Conservation (phyloP, 2,888 invertebrate genomes). For the Pterobdella sp. region DNA sequence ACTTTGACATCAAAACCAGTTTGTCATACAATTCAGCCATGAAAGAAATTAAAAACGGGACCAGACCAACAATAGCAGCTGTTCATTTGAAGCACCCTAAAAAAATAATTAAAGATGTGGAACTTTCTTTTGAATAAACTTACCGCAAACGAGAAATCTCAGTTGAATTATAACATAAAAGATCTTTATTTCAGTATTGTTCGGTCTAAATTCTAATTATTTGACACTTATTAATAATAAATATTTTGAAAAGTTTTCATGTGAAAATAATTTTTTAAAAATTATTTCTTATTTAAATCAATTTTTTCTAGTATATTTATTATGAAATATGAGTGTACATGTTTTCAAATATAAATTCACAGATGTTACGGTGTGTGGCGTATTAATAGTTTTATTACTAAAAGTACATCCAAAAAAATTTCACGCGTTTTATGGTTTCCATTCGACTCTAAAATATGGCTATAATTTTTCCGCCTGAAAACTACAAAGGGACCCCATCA, state of each 20-base stretch:
- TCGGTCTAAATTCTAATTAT: no score
- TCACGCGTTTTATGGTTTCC: not conserved
- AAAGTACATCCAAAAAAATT: not conserved
- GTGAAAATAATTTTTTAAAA: not conserved
- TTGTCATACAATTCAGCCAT: slow-evolving; percentile 65
- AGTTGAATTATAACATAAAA: not conserved
- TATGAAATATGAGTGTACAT: no score
- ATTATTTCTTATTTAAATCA: not conserved
- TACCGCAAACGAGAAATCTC: not conserved
- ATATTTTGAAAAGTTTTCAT: not conserved
- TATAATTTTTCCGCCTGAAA: slow-evolving; percentile 19
- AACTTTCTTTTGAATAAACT: not conserved
- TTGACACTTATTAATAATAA: no score
- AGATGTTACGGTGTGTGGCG: no score
- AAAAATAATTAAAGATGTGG: not conserved
- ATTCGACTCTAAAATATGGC: not conserved
- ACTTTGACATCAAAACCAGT: slow-evolving; percentile 64
- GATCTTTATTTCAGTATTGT: no score
- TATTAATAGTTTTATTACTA: no score
- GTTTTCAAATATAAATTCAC: no score
- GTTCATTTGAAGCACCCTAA: not conserved
- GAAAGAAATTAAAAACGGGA: slow-evolving; percentile 27
- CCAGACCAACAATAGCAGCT: not conserved
- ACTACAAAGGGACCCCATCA: slow-evolving; percentile 17
- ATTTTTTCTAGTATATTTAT: no score